phyloP scores from a whole-genome alignment of 2,113 vertebrate genomes.

The Muntiacus muntjak region DNA sequence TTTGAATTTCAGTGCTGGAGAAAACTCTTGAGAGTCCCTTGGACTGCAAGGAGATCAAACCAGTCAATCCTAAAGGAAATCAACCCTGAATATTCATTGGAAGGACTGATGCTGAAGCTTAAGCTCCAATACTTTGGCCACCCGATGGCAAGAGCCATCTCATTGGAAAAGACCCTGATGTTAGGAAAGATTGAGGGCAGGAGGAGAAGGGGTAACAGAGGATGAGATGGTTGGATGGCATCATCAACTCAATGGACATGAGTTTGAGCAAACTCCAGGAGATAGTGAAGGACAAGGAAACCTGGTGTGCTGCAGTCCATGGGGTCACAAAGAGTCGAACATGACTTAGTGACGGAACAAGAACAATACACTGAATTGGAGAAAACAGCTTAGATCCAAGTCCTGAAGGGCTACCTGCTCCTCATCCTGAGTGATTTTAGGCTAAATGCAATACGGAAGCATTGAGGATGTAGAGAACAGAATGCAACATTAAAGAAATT shows the following conservation, averaged over 20 bases:
- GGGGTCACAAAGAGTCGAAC: not conserved
- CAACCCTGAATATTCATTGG: not conserved
- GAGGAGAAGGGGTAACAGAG: not conserved
- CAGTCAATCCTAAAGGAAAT: not conserved
- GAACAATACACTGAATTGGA: not conserved
- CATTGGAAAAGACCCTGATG: not conserved
- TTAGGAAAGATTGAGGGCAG: not conserved
- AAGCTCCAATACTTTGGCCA: not conserved
- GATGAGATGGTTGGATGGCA: not conserved
- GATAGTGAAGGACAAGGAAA: not conserved
- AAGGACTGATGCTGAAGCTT: not conserved
- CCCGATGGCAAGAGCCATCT: not conserved
- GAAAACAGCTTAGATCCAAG: not conserved
- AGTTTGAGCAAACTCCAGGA: not conserved
- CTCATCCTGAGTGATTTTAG: not conserved
- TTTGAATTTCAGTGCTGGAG: not conserved
- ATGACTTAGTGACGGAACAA: not conserved
- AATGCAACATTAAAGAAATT: not conserved
- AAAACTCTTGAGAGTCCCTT: not conserved
- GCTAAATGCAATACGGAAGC: not conserved
- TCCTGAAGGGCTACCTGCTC: not conserved
- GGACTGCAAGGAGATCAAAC: not conserved
- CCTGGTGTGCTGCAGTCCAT: not conserved
- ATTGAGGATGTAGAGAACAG: not conserved
- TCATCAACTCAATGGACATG: not conserved